These are phyloP conservation scores for Odobenus rosmarus DNA, from an alignment of 2,113 vertebrate species.

Conservation along the genomic window DNA sequence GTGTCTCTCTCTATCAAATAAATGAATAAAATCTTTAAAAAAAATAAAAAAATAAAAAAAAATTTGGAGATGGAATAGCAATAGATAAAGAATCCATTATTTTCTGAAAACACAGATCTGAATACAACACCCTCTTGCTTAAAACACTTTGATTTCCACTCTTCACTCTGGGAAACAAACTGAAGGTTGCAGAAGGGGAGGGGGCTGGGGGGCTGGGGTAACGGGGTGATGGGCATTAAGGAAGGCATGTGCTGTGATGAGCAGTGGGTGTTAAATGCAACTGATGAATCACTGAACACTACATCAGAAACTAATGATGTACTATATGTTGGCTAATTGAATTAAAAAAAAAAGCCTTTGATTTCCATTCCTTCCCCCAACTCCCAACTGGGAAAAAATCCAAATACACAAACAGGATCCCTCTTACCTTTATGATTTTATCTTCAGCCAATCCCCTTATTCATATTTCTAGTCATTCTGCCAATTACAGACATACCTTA, in stretches of 20 bases:
- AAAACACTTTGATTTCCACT: conserved; percentile 2
- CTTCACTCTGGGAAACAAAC: background rate
- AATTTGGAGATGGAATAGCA: background rate
- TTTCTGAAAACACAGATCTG: conserved; percentile 34
- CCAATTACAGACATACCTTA: background rate
- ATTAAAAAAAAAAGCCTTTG: background rate
- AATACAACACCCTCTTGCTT: conserved; percentile 3
- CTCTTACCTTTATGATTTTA: background rate
- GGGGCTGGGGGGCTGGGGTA: background rate
- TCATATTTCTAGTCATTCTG: conserved; percentile 8
- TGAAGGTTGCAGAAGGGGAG: background rate
- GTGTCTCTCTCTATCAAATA: no score
- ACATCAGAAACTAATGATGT: background rate
- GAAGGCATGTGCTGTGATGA: background rate
- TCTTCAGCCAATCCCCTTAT: background rate
- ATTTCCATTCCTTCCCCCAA: background rate
- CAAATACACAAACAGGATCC: background rate
- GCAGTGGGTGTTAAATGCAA: background rate
- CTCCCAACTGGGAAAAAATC: background rate
- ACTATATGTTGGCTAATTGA: background rate
- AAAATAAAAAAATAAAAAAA: background rate
- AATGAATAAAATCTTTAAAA: no score
- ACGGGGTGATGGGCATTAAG: background rate
- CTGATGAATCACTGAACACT: background rate
- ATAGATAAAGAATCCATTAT: background rate